phyloP scores from a whole-genome alignment of 2,113 vertebrate species.

The Vireo altiloquus region DNA sequence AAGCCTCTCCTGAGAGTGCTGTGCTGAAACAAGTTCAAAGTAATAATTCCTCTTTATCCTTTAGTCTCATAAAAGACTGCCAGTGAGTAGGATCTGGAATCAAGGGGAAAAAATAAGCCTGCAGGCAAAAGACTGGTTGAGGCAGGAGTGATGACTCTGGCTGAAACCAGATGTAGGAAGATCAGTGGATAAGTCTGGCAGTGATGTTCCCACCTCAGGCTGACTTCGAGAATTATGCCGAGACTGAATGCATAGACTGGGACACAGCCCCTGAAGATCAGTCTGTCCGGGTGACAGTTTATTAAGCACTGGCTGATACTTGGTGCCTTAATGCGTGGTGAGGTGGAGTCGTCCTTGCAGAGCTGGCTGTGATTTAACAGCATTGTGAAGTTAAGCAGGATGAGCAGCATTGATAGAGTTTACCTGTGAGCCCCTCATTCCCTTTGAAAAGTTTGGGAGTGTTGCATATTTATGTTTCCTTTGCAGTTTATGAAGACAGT shows the following conservation, averaged over 20 bases:
- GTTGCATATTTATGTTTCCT: background rate
- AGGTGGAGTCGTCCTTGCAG: background rate
- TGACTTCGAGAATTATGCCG: background rate
- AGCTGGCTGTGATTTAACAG: background rate
- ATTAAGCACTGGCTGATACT: background rate
- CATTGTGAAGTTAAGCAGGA: background rate
- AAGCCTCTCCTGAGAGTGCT: background rate
- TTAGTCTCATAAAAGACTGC: background rate
- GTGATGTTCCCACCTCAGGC: background rate
- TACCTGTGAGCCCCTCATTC: background rate
- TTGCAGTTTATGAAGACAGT: background rate
- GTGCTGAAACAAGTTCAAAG: background rate
- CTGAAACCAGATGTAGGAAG: background rate
- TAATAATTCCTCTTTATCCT: background rate
- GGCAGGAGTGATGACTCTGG: background rate
- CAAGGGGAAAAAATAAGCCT: background rate
- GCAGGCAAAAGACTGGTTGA: background rate
- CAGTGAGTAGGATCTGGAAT: background rate
- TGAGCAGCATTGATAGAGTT: background rate
- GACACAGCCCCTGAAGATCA: background rate
- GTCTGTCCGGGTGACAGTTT: background rate
- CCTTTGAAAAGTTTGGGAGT: background rate
- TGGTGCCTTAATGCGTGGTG: fast-evolving
- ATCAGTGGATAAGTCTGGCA: background rate
- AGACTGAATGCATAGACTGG: background rate